These are phyloP conservation scores for Cosmia trapezina DNA, from an alignment of 2,888 invertebrate genomes.

Conservation along the genomic window DNA sequence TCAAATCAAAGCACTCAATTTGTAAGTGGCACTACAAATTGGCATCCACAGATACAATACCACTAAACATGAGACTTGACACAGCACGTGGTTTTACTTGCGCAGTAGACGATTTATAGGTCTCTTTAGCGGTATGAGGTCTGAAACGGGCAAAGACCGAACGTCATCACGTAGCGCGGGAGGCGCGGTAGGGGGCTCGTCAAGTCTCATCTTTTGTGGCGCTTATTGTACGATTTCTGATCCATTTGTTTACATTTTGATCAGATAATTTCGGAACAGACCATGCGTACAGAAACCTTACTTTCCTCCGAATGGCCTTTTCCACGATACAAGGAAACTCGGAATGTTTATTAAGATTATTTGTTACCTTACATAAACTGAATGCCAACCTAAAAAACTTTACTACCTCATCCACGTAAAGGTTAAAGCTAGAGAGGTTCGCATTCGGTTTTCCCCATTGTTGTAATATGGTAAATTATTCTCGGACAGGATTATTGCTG, in stretches of 20 bases:
- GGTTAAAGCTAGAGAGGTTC: slow-evolving; percentile 50
- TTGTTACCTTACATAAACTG: slow-evolving; percentile 53
- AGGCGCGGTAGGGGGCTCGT: no score
- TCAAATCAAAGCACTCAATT: slow-evolving; percentile 3
- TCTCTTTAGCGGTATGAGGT: no score
- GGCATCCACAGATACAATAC: background rate
- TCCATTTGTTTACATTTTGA: slow-evolving; percentile 1
- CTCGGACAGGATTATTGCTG: slow-evolving; percentile 54
- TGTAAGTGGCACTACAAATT: background rate
- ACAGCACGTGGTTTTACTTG: no score
- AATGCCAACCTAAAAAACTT: slow-evolving; percentile 59
- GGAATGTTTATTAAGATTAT: slow-evolving; percentile 61
- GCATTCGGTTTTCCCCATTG: slow-evolving; percentile 43
- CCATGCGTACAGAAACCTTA: slow-evolving; percentile 30
- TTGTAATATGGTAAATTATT: slow-evolving; percentile 59
- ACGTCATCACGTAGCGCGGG: no score
- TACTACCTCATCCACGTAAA: slow-evolving; percentile 51
- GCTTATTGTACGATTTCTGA: background rate
- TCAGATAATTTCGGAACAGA: background rate
- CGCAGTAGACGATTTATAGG: no score
- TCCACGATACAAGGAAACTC: slow-evolving; percentile 41
- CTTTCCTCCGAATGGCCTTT: slow-evolving; percentile 41
- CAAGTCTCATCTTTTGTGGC: no score
- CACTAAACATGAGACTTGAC: no score
- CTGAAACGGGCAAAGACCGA: no score